Base-by-base conservation (phyloP, 2,888 invertebrate species). In the Megamerina dolium region DNA sequence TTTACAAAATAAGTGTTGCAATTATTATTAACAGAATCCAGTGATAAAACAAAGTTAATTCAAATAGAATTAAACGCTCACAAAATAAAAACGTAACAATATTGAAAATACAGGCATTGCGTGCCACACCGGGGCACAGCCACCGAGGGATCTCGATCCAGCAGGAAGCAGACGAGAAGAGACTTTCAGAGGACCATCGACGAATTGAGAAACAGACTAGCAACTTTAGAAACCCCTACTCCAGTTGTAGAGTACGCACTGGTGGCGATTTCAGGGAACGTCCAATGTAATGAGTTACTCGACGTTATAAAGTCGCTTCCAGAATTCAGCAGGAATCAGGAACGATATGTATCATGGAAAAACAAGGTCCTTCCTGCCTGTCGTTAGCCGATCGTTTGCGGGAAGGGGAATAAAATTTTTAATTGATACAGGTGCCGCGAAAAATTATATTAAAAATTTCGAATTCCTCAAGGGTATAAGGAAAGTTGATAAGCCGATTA, bases 291-390 rank as follows among this genome's bases (percentile, higher is more conserved):
- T 3, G 35, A n/a, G n/a, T n/a, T n/a, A n/a, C n/a, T n/a, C n/a
- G n/a, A n/a, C n/a, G n/a, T n/a, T n/a, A n/a, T n/a, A n/a, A n/a
- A n/a, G n/a, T n/a, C n/a, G n/a, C n/a, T n/a, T n/a, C n/a, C n/a
- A n/a, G n/a, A n/a, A n/a, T 29, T 27, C 8, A n/a, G 12, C 4
- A n/a, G 26, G 31, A 14, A 12, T 3, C 26, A 31, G 14, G 13
- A 17, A 14, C 30, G 31, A 17, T 39, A 39, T 20, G 31, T 39
- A 2, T 31, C 39, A 6, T 39, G 39, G 31, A 14, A 42, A 34
- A 20, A 14, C 26, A 31, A 12, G 20, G 33, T 37, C 37, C 45
- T 20, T 41, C 45, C 41, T 45, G 21, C 38, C 31, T 13, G 40
- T 40, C 21, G 26, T 40, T 16, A 36, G 36, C 12, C 31, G 40